phyloP scores from a whole-genome alignment of 2,797 vertebrate genomes.

The Ceryle rudis region DNA sequence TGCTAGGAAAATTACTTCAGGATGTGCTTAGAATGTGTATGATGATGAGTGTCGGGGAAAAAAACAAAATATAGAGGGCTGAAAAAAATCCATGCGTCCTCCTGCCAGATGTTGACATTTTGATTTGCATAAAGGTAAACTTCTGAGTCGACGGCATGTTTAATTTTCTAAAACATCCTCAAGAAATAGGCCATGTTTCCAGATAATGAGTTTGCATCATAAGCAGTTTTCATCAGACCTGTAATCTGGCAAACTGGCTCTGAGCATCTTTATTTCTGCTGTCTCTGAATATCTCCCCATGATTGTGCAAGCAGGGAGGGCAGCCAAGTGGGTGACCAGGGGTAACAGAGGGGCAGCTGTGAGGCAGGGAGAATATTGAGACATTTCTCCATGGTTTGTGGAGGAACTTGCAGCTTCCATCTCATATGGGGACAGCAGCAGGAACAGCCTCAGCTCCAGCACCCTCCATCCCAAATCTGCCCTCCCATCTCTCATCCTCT shows the following conservation, averaged over 20 bases:
- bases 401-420: not conserved
- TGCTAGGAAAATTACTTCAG: constrained; percentile 50
- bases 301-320: not conserved
- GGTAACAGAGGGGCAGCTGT: not conserved
- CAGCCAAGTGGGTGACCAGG: not conserved
- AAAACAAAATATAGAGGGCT: not conserved
- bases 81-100: not conserved
- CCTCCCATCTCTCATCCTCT: not conserved
- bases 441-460: not conserved
- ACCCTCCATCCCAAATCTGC: not conserved
- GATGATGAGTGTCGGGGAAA: constrained; percentile 21
- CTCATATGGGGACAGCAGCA: not conserved
- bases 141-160: not conserved
- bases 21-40: constrained; percentile 60
- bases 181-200: constrained; percentile 1
- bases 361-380: not conserved
- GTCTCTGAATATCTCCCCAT: not conserved
- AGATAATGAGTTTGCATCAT: constrained; percentile 20
- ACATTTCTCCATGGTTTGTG: not conserved
- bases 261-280: not conserved
- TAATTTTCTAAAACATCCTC: constrained; percentile 39
- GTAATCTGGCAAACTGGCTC: not conserved
- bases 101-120: constrained; percentile 71
- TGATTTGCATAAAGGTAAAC: constrained; percentile 69
- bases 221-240: constrained; percentile 24